Percentiles rank a stretch among this genome's conserved stretches.
Conservation (phyloP, 2,888 invertebrate species). For the Mythimna pallens region DNA sequence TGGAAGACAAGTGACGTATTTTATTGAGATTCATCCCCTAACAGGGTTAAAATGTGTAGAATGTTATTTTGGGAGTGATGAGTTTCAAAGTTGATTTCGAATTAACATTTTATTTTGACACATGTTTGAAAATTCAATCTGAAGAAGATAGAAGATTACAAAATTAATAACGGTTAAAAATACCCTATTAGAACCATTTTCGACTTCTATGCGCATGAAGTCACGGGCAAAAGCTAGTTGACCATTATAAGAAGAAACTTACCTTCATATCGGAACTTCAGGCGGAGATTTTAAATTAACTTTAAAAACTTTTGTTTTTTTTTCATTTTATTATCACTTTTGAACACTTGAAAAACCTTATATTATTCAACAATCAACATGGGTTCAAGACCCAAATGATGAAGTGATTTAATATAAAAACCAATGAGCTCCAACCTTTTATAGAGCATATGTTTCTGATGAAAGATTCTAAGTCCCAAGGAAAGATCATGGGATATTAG, state of each 20-base stretch:
- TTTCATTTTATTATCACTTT: background rate
- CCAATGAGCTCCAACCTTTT: constrained; percentile 11
- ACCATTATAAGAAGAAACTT: background rate
- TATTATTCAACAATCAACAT: constrained; percentile 1
- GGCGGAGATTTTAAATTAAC: background rate
- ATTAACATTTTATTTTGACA: too few species aligned
- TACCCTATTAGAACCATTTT: too few species aligned
- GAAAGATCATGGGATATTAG: background rate
- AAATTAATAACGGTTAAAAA: too few species aligned
- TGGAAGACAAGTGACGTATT: too few species aligned
- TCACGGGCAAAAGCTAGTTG: too few species aligned
- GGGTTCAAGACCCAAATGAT: constrained; percentile 16
- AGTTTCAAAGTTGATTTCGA: too few species aligned
- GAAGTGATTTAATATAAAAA: constrained; percentile 20
- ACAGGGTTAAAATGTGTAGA: too few species aligned
- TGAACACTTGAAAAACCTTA: background rate
- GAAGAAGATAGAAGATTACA: too few species aligned
- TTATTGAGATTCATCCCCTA: too few species aligned
- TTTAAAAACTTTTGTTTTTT: background rate
- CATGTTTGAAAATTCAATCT: too few species aligned
- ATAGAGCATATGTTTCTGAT: background rate
- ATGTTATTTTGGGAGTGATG: too few species aligned
- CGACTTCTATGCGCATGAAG: too few species aligned
- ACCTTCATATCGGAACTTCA: constrained; percentile 29
- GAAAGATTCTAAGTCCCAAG: constrained; percentile 6